Base-by-base conservation (phyloP, 2,113 vertebrate species). In the Cromileptes altivelis region DNA sequence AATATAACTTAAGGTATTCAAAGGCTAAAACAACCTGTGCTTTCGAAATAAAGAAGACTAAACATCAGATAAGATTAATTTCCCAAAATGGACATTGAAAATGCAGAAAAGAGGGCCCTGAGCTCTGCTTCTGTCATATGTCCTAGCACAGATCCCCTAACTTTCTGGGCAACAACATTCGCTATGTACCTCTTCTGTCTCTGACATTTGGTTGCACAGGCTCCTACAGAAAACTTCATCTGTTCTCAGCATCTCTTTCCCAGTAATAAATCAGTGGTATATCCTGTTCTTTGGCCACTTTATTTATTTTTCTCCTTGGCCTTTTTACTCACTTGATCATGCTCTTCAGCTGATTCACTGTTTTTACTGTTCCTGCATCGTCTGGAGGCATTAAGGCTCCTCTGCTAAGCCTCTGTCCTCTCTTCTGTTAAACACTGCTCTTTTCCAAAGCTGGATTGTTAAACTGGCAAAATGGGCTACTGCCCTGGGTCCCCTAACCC, bases 301-400 rank as follows among this genome's bases (percentile, higher is more conserved):
- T 10, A 18, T 11, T 42, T 50, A 12, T 45, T 6, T 47, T 77
- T 50, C 78, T 77, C 60, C 55, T 65, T 58, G 42, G 63, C 67
- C 49, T 86, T 74, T 85, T 47, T 56, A 17, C 61, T 47, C 42
- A 33, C 42, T 53, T 47, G 78, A 69, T 84, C 7, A 5, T 45
- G 64, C 27, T 65, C 8, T 57, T 71, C 6, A 58, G 40, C 14
- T 76, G 6, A 23, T 45, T 17, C 40, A 14, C 11, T 23, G 2
- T 55, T 63, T 65, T 53, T 63, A 1, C 42, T 53, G 4, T 71
- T 17, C 45, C 27, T 80, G 25, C 53, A 40, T 56, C 27, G 12
- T 75, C 40, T 4, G 23, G 18, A 69, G 1, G n/a, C 47, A 58
- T 70, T 53, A 55, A 5, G 3, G 17, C 62, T 68, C 12, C 17